Evolutionary conservation across 2,888 invertebrate species (phyloP), one percentile per base, ranked within the genome.

Genomic region (Drosophila merina): DNA sequence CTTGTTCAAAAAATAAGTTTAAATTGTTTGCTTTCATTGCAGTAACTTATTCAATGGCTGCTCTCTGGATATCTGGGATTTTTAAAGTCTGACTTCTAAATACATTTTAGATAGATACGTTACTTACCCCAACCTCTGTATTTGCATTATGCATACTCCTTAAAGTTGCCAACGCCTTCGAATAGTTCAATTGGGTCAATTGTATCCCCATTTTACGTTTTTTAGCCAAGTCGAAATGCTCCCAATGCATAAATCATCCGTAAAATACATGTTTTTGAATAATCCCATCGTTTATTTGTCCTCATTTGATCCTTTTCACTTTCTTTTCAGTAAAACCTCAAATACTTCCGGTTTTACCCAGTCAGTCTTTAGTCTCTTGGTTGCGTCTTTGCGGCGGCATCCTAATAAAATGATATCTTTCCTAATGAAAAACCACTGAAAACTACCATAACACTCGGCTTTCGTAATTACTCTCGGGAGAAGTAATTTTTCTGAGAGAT

Each of bases 61-160:
- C 20, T 20, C 20, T 20, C 20, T 20, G 2, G 20, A 90, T 88
- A 91, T 20, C 90, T 62, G 0, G 88, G 55, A 74, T 86, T 89
- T 1, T 75, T 74, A 36, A 55, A 87, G 14, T 88, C 59, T 25
- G 73, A 54, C 7, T 54, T 57, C 48, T 74, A 79, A 6, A 89
- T 88, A 7, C 72, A 28, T 5, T 28, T 5, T 2, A 28, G 6
- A 28, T 6, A 6, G 6, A 28, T 6, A 4, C 1, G 28, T 28
- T 28, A 20, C 63, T 45, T 31, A 69, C 69, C 63, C 69, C 69
- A 69, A 33, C 48, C 36, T 28, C 72, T 72, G 12, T 69, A 72
- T 20, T 72, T 72, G 52, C 42, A n/a, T 36, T 25, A 12, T 36
- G 72, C 20, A 69, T 49, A 4, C 63, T 33, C n/a, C 44, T 62